phyloP scores from a whole-genome alignment of 2,888 invertebrate species.

The Melinopterus prodromus region DNA sequence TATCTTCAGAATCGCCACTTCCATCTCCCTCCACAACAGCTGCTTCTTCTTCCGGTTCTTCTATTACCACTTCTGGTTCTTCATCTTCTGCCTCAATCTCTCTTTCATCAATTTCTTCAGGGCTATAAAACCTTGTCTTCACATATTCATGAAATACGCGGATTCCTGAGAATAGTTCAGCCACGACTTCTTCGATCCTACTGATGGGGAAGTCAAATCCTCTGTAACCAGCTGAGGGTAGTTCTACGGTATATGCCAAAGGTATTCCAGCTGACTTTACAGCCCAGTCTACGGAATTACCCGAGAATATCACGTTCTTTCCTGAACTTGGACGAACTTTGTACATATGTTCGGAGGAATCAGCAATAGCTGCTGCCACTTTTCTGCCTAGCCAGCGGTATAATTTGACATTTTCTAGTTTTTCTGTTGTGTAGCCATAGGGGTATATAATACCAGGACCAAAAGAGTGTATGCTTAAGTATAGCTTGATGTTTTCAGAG shows the following conservation, averaged over 20 bases:
- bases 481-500: constrained; percentile 66
- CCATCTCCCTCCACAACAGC: not conserved
- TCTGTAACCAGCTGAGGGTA: constrained; percentile 67
- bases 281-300: constrained; percentile 73
- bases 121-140: not conserved
- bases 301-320: constrained; percentile 64
- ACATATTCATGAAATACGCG: constrained; percentile 30
- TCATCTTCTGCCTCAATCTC: constrained; percentile 12
- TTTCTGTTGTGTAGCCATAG: constrained; percentile 68
- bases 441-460: constrained; percentile 74
- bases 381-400: constrained; percentile 60
- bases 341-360: constrained; percentile 58
- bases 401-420: constrained; percentile 62
- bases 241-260: constrained; percentile 70
- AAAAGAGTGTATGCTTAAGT: constrained; percentile 76
- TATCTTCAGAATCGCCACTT: not conserved
- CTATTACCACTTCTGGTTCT: not conserved
- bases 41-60: constrained; percentile 9
- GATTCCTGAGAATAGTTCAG: constrained; percentile 27
- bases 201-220: constrained; percentile 67
- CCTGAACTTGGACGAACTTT: constrained; percentile 62
- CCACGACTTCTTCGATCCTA: constrained; percentile 40
- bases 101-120: constrained; percentile 15
- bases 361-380: constrained; percentile 60
- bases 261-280: constrained; percentile 65